Conservation (phyloP, 2,113 vertebrate genomes). For the Myotis brandtii region DNA sequence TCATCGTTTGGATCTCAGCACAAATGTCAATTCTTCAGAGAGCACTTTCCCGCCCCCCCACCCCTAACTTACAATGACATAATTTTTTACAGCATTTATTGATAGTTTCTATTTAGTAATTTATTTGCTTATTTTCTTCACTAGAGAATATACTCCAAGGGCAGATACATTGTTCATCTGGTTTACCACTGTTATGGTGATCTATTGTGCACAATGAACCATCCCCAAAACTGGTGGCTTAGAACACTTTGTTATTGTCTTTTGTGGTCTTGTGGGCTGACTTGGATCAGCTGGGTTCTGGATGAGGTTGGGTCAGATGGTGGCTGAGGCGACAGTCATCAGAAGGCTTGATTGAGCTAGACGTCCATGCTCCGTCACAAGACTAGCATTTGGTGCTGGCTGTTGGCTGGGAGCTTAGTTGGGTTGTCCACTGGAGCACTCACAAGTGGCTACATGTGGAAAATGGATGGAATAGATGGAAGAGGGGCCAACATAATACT, state of each 20-base stretch:
- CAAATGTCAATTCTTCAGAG: background rate
- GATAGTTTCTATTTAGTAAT: background rate
- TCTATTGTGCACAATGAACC: background rate
- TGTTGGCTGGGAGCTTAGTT: background rate
- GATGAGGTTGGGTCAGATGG: background rate
- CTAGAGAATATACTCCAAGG: background rate
- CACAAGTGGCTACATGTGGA: background rate
- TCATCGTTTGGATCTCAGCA: background rate
- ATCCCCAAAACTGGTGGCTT: background rate
- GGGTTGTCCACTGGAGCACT: background rate
- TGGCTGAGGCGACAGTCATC: background rate
- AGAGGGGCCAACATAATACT: background rate
- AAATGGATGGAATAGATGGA: background rate
- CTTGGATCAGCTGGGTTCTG: background rate
- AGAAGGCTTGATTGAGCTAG: background rate
- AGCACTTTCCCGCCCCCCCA: background rate
- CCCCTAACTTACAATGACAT: background rate
- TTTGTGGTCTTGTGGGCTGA: background rate
- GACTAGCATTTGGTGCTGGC: background rate
- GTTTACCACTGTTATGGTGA: background rate
- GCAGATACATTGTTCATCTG: background rate
- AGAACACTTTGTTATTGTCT: background rate
- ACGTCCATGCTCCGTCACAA: background rate
- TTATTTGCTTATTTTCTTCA: background rate
- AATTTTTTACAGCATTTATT: background rate